A percentile compares a stretch with the other conserved stretches of the same genome.
Conservation (phyloP, 2,888 invertebrate genomes). For the Neuroscelio doddi region DNA sequence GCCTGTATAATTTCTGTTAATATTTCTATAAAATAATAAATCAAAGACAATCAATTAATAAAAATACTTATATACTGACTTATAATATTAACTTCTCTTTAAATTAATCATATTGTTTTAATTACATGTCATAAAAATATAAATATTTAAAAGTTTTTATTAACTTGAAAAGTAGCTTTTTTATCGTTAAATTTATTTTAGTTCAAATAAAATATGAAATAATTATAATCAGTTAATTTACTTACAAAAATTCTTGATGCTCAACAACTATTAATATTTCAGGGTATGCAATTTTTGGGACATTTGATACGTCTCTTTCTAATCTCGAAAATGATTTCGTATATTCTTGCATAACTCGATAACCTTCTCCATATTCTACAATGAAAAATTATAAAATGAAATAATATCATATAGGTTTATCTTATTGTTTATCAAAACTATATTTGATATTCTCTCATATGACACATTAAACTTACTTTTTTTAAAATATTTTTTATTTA, state of each 20-base stretch:
- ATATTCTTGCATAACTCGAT: neutral
- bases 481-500: slow-evolving; percentile 5
- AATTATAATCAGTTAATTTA: slow-evolving; percentile 4
- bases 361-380: slow-evolving; percentile 14
- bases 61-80: too few relatives aligned
- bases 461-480: slow-evolving; percentile 13
- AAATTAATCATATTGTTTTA: too few relatives aligned
- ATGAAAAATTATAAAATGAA: too few relatives aligned
- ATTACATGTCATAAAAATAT: too few relatives aligned
- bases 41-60: neutral
- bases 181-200: too few relatives aligned
- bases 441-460: too few relatives aligned
- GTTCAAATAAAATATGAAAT: too few relatives aligned
- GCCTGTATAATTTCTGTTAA: slow-evolving; percentile 36
- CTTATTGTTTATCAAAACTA: too few relatives aligned
- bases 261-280: slow-evolving; percentile 61
- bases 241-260: slow-evolving; percentile 25
- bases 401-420: too few relatives aligned
- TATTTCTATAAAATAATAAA: slow-evolving; percentile 15
- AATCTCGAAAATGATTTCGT: neutral
- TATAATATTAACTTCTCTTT: slow-evolving; percentile 16
- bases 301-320: slow-evolving; percentile 2
- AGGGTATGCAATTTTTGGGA: slow-evolving; percentile 57
- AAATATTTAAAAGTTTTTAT: too few relatives aligned
- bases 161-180: too few relatives aligned